Evolutionary conservation across 2,797 vertebrate species (phyloP), one percentile per base, ranked within the genome.

Genomic region (Parauchenoglanis punctatus): DNA sequence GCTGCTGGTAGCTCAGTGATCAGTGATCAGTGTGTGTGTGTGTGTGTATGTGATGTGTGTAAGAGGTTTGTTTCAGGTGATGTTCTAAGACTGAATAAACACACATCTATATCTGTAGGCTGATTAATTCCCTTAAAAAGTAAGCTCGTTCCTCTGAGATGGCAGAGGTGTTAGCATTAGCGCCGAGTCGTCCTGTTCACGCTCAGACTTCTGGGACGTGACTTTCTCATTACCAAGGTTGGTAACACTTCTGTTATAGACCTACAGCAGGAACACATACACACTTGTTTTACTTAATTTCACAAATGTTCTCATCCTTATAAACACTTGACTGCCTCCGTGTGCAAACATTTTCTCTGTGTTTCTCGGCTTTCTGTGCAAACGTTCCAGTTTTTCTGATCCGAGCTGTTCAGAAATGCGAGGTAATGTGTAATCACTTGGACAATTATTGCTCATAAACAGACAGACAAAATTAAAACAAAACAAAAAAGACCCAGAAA

Each of bases 401-500:
- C 25, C 72, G 13, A 15, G 49, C 40, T 46, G 44, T 49, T 76
- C 40, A 75, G 44, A 49, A 49, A 52, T n/a, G 20, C 17, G 75
- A 56, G 75, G 75, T 78, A 78, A 78, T 31, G 52, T 54, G n/a
- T 18, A 4, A 78, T 31, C 52, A 4, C 52, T 78, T 10, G 75
- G 52, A 78, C 17, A 1, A 56, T 78, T 78, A 78, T 78, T 78
- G 75, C 75, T 78, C 46, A 18, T 54, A 78, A 56, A 31, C n/a
- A 56, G 52, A 13, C 44, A 49, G 75, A 61, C 25, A 8, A 59
- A 61, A 20, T 70, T 31, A 40, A 86, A 88, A 75, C 15, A 20
- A 35, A 84, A 56, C n/a, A 2, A 61, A 73, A 31, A 78, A 84
- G n/a, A 84, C 84, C 86, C 54, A 87, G 78, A 89, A 78, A 76